Evolutionary conservation across 2,888 invertebrate species (phyloP), one percentile per base, ranked within the genome.

Genomic region (Chrysina gloriosa): DNA sequence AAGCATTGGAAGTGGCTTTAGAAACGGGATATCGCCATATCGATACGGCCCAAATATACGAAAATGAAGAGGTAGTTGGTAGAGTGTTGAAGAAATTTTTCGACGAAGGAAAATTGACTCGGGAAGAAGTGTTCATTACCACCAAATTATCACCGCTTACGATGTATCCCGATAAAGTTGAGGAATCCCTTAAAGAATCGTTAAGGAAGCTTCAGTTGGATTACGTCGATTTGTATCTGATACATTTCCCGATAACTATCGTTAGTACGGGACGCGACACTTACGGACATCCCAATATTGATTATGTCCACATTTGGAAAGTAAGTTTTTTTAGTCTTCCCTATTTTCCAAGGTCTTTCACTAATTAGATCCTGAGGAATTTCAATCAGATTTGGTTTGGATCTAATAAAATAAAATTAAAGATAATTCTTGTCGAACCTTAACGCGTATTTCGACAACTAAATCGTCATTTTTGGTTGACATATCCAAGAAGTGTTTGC

Each of bases 1-100:
- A 81, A 9, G 88, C 88, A 5, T 87, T 93, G 0, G 84, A 85
- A 63, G 84, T 84, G 66, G 92, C 93, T 21, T 81, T 93, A 69
- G 86, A 90, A 56, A 81, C 84, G 71, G 93, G 93, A 16, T 93
- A 93, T 76, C 86, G 90, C 70, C 92, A 92, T 72, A 90, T 83
- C 70, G 93, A 93, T 78, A 93, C 93, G 9, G 93, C 93, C 25
- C 90, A 89, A 77, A 90, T 90, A 82, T 93, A 93, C 76, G 88
- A 89, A 70, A 93, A 92, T 75, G 93, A 93, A 81, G 89, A 89
- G 72, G 86, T 88, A 1, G 90, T 93, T 72, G 93, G 93, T 3
- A 85, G 84, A 63, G 89, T 88, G 36, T 81, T 93, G 52, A 86
- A 87, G 73, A 86, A 86, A 77, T 90, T 90, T 89, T 84, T 92